Conservation (phyloP, 2,113 vertebrate genomes). For the Semnornis frantzii region DNA sequence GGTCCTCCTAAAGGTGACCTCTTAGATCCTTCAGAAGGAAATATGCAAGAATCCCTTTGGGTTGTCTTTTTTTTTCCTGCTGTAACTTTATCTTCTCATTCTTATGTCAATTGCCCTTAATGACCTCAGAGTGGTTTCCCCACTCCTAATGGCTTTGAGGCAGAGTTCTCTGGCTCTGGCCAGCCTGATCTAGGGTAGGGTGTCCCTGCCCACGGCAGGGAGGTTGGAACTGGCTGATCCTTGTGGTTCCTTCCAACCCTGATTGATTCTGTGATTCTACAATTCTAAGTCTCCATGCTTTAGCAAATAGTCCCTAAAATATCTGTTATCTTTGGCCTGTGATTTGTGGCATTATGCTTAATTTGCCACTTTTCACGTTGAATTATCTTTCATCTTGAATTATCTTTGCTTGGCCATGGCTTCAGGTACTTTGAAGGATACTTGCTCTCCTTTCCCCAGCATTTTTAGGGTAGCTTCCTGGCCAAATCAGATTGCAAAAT, state of each 20-base stretch:
- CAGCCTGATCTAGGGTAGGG: too few relatives aligned
- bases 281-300: not conserved
- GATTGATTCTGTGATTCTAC: too few relatives aligned
- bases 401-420: not conserved
- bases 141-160: not conserved
- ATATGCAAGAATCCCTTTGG: not conserved
- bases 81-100: not conserved
- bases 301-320: not conserved
- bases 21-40: not conserved
- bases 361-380: not conserved
- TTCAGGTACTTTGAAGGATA: not conserved
- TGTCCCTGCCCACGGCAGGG: too few relatives aligned
- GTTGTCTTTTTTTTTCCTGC: not conserved
- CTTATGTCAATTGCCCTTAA: not conserved
- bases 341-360: not conserved
- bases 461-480: not conserved
- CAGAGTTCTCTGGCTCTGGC: too few relatives aligned
- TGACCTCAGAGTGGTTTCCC: not conserved
- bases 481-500: not conserved
- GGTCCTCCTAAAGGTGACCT: not conserved
- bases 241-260: too few relatives aligned
- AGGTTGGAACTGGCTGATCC: too few relatives aligned
- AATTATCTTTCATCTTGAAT: not conserved
- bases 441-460: not conserved
- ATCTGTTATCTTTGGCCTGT: not conserved